Percentiles rank a stretch among this genome's conserved stretches.
phyloP scores from a whole-genome alignment of 30 jellyfish, hydroid and myxozoan genomes.

The Clytia hemisphaerica region DNA sequence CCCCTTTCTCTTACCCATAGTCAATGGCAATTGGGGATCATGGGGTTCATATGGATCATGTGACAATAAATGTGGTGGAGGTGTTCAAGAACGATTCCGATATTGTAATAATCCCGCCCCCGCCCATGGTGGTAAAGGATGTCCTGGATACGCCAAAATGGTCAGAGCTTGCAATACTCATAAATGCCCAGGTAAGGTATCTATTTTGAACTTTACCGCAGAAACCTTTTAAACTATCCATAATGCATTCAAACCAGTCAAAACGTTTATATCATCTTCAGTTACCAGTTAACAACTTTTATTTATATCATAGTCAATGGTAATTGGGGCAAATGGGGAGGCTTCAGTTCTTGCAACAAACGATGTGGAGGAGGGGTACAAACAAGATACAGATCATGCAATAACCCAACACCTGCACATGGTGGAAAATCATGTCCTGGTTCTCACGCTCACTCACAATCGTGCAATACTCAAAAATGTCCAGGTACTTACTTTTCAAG shows the following conservation, averaged over 20 bases:
- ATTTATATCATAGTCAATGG: constrained; percentile 19
- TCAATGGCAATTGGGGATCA: constrained; percentile 61
- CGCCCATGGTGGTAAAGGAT: constrained; percentile 51
- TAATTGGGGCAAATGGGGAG: constrained; percentile 14
- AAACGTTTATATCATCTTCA: no score
- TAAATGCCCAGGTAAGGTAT: constrained; percentile 57
- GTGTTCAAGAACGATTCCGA: constrained; percentile 45
- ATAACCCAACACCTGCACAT: constrained; percentile 27
- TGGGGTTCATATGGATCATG: constrained; percentile 61
- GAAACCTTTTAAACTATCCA: no score
- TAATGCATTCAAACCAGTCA: no score
- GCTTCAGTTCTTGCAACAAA: constrained; percentile 17
- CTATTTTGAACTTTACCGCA: no score
- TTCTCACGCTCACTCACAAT: neutral
- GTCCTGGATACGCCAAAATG: constrained; percentile 48
- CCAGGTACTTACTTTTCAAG: no score
- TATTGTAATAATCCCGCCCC: constrained; percentile 69
- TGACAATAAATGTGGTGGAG: constrained; percentile 62
- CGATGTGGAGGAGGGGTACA: constrained; percentile 37
- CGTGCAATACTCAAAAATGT: constrained; percentile 15
- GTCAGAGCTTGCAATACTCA: constrained; percentile 52
- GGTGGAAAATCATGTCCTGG: constrained; percentile 26
- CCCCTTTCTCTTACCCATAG: no score
- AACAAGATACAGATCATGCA: constrained; percentile 14
- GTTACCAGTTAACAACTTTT: no score